Evolutionary conservation across 2,888 invertebrate genomes (phyloP).

Genomic region (Poecilus cupreus): DNA sequence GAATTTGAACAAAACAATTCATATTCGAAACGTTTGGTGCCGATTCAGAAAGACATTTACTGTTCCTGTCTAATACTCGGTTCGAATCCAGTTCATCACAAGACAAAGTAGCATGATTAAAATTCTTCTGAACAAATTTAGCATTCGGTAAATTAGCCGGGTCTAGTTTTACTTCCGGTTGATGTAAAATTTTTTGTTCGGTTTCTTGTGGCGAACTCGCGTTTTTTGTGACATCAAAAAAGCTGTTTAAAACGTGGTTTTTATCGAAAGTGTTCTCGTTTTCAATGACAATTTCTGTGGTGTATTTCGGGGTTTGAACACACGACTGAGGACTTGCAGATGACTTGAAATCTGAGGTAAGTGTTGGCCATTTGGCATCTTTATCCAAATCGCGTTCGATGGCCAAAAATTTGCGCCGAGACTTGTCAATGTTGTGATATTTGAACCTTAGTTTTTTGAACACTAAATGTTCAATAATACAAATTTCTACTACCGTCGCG

Average conservation of each 20-base stretch:
- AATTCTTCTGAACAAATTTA: neutral
- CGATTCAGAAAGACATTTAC: constrained; percentile 33
- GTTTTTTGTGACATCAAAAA: constrained; percentile 68
- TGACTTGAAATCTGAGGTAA: constrained; percentile 72
- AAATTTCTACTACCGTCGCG: constrained; percentile 77
- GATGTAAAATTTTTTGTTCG: neutral
- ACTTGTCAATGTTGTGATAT: constrained; percentile 76
- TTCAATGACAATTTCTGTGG: constrained; percentile 75
- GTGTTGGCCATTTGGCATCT: constrained; percentile 80
- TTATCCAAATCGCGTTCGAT: constrained; percentile 77
- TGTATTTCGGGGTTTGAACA: constrained; percentile 71
- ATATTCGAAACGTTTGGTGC: constrained; percentile 52
- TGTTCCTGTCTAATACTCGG: constrained; percentile 5
- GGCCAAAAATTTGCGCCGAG: constrained; percentile 79
- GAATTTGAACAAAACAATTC: constrained; percentile 63
- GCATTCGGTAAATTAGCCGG: constrained; percentile 8
- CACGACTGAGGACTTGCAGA: constrained; percentile 68
- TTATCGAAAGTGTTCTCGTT: constrained; percentile 73
- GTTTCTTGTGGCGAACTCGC: neutral
- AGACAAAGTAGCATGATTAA: constrained; percentile 32
- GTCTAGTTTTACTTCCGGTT: constrained; percentile 34
- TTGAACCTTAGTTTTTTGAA: constrained; percentile 76
- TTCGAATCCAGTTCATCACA: constrained; percentile 46
- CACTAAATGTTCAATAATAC: constrained; percentile 77
- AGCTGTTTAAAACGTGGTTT: constrained; percentile 73